A percentile compares a stretch with the other conserved stretches of the same genome.
Evolutionary conservation across 2,888 invertebrate genomes (phyloP).

Genomic region (Furcula furcula): DNA sequence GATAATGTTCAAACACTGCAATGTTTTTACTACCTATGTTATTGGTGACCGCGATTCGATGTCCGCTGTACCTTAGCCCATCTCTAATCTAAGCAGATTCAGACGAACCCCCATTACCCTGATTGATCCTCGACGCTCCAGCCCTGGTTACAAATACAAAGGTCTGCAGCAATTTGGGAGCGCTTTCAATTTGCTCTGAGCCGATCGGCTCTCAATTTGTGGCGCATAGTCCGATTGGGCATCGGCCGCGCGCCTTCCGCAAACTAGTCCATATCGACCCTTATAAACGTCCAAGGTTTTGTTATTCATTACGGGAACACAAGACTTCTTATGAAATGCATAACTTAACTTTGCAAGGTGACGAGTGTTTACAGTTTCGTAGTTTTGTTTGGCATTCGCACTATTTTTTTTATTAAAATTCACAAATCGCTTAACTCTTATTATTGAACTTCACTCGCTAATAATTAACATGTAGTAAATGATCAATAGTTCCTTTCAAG

Average conservation of each 20-base stretch:
- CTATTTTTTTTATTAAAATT: too few relatives aligned
- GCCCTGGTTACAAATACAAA: constrained; percentile 72
- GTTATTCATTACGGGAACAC: too few relatives aligned
- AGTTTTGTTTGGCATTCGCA: too few relatives aligned
- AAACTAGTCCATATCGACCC: background rate
- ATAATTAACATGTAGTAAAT: too few relatives aligned
- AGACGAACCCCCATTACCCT: constrained; percentile 72
- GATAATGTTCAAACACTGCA: constrained; percentile 9
- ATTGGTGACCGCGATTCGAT: constrained; percentile 15
- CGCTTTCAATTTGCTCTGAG: constrained; percentile 75
- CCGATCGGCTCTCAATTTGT: constrained; percentile 64
- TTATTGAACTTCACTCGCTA: too few relatives aligned
- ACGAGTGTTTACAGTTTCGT: too few relatives aligned
- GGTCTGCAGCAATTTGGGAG: constrained; percentile 67
- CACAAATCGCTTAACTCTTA: too few relatives aligned
- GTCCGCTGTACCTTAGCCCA: constrained; percentile 46
- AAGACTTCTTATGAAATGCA: too few relatives aligned
- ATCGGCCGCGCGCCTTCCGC: constrained; percentile 19
- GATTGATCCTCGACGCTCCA: constrained; percentile 70
- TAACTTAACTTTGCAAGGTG: too few relatives aligned
- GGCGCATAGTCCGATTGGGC: constrained; percentile 43
- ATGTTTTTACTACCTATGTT: constrained; percentile 10
- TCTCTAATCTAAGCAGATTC: constrained; percentile 70
- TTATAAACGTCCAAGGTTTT: background rate
- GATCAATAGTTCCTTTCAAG: too few relatives aligned